Conservation (phyloP, 2,888 invertebrate species). For the Lottia scabra region DNA sequence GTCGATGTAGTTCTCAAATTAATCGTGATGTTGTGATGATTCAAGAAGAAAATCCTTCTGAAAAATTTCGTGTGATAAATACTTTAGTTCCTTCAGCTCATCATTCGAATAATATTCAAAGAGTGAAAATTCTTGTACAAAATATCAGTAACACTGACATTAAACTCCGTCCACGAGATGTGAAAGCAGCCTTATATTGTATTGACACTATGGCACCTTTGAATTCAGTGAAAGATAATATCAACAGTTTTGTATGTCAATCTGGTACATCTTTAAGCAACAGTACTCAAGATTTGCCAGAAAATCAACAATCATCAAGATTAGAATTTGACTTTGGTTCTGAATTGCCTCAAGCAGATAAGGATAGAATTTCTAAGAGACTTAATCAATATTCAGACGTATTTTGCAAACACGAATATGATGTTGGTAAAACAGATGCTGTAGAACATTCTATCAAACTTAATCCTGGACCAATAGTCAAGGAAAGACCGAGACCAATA, state of each 20-base stretch:
- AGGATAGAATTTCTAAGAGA: not conserved
- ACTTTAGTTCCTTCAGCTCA: not conserved
- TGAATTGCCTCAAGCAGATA: not conserved
- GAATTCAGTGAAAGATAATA: not conserved
- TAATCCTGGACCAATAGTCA: not conserved
- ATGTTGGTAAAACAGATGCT: not conserved
- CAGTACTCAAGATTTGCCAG: too few species aligned
- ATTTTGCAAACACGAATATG: constrained; percentile 13
- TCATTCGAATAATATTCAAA: not conserved
- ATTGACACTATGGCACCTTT: not conserved
- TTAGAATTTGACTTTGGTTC: not conserved
- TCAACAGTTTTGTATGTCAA: not conserved
- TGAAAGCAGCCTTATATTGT: not conserved
- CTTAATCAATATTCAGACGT: constrained; percentile 1
- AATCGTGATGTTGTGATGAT: not conserved
- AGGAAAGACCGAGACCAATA: constrained; percentile 10
- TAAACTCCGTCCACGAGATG: not conserved
- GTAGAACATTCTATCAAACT: constrained; percentile 7
- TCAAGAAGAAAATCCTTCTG: too few species aligned
- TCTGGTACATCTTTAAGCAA: too few species aligned
- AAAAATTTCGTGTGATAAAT: not conserved
- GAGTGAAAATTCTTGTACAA: not conserved
- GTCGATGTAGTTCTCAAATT: not conserved
- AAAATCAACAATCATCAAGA: too few species aligned
- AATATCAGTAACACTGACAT: not conserved